These are phyloP conservation scores for Caenorhabditis plicata DNA, from an alignment of 2,888 invertebrate species.

Conservation along the genomic window DNA sequence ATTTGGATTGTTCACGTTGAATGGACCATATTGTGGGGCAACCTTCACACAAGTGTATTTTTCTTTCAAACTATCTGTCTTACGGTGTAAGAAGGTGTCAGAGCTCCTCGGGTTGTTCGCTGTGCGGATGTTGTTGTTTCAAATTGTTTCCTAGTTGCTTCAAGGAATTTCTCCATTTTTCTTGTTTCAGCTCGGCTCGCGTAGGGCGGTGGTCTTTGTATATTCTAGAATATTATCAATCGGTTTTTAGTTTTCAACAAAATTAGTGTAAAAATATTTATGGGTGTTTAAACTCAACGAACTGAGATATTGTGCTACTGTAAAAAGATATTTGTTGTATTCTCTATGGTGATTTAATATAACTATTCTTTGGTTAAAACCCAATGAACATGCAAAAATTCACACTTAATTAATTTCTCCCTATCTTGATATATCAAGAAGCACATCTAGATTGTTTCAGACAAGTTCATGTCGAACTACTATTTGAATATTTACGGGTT, in stretches of 20 bases:
- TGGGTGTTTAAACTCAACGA: too few species aligned
- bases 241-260: neutral
- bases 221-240: conserved; percentile 23
- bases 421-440: too few species aligned
- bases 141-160: conserved; percentile 21
- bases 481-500: too few species aligned
- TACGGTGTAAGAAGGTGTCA: conserved; percentile 39
- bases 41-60: conserved; percentile 19
- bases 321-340: too few species aligned
- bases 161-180: conserved; percentile 47
- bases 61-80: neutral
- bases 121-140: conserved; percentile 26
- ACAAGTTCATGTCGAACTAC: too few species aligned
- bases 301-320: too few species aligned
- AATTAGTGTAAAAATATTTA: neutral
- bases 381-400: too few species aligned
- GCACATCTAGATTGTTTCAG: too few species aligned
- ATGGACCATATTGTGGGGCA: conserved; percentile 60
- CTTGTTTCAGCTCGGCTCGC: conserved; percentile 44
- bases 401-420: too few species aligned
- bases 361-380: too few species aligned
- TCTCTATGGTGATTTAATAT: too few species aligned
- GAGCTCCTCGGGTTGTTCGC: conserved; percentile 27
- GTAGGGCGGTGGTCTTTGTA: conserved; percentile 43
- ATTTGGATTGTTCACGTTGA: conserved; percentile 59